Evolutionary conservation across 2,113 vertebrate genomes (phyloP).

Genomic region (Rana temporaria): DNA sequence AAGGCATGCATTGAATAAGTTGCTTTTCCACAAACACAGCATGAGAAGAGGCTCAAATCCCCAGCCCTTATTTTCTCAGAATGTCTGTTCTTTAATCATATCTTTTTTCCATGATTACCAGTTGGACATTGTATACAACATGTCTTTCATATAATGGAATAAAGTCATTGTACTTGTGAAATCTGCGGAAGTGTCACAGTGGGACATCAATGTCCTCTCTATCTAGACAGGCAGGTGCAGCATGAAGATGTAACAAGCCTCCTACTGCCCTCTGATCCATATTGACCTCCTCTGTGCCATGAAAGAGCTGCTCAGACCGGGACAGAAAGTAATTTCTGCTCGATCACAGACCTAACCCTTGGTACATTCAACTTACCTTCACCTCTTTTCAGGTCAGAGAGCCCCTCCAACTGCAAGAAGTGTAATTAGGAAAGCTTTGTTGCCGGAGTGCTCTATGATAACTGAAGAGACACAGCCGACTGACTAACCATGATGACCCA

Average conservation of each 20-base stretch:
- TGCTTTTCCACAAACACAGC: conserved; percentile 57
- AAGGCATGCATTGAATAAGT: conserved; percentile 12
- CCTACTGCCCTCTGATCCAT: neutral
- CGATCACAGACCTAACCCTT: conserved; percentile 4
- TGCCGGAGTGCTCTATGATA: neutral
- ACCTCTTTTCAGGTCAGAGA: conserved; percentile 18
- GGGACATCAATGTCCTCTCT: conserved; percentile 54
- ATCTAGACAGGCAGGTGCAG: conserved; percentile 18
- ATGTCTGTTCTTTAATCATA: conserved; percentile 63
- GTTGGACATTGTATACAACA: conserved; percentile 39
- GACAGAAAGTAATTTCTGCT: conserved; percentile 31
- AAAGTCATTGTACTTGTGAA: conserved; percentile 56
- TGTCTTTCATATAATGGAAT: conserved; percentile 35
- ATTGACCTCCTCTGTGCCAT: conserved; percentile 35
- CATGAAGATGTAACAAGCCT: conserved; percentile 32
- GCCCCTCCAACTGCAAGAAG: neutral
- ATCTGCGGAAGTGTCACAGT: neutral
- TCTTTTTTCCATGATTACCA: conserved; percentile 62
- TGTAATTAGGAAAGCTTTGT: conserved; percentile 35
- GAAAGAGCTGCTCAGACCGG: conserved; percentile 8
- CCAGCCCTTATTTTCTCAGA: neutral
- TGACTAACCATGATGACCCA: conserved; percentile 14
- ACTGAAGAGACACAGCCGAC: conserved; percentile 13
- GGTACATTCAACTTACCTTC: neutral
- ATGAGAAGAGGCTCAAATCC: conserved; percentile 59